Evolutionary conservation across 1,140 invertebrate species (phyloP), one percentile per base, ranked within the genome.

Genomic region (Ectropis grisescens): DNA sequence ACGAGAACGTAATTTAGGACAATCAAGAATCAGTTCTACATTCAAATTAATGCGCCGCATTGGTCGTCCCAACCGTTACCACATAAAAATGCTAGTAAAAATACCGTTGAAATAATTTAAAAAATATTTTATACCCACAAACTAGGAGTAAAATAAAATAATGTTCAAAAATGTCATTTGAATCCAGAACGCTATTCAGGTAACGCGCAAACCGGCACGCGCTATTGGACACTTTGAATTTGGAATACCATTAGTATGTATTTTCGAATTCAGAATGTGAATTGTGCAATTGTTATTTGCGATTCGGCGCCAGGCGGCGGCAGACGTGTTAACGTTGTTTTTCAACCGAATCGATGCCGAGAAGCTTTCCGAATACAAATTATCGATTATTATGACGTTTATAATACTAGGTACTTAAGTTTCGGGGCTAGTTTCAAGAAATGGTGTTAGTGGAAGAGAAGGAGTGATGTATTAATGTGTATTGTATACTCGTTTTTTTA

Each of bases 361-460:
- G 38, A 33, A 47, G 57, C 59, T 58, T 57, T 61, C 48, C 58
- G 69, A 71, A 76, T 67, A 69, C 62, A 64, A 74, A 74, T 69
- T 59, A 53, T 39, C 60, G 58, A n/a, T n/a, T n/a, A n/a, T n/a
- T n/a, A n/a, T n/a, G n/a, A n/a, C n/a, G n/a, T n/a, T n/a, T n/a
- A n/a, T n/a, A n/a, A n/a, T n/a, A n/a, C n/a, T n/a, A n/a, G n/a
- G n/a, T n/a, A n/a, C n/a, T n/a, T n/a, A n/a, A n/a, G n/a, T n/a
- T n/a, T n/a, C n/a, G n/a, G n/a, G n/a, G n/a, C n/a, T n/a, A n/a
- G n/a, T n/a, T n/a, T n/a, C n/a, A n/a, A n/a, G n/a, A n/a, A n/a
- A n/a, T n/a, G n/a, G n/a, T n/a, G n/a, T n/a, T n/a, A n/a, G n/a
- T n/a, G n/a, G n/a, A n/a, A n/a, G n/a, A n/a, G n/a, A n/a, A n/a